Conservation (phyloP, 2,888 invertebrate genomes). For the Hedya salicella region DNA sequence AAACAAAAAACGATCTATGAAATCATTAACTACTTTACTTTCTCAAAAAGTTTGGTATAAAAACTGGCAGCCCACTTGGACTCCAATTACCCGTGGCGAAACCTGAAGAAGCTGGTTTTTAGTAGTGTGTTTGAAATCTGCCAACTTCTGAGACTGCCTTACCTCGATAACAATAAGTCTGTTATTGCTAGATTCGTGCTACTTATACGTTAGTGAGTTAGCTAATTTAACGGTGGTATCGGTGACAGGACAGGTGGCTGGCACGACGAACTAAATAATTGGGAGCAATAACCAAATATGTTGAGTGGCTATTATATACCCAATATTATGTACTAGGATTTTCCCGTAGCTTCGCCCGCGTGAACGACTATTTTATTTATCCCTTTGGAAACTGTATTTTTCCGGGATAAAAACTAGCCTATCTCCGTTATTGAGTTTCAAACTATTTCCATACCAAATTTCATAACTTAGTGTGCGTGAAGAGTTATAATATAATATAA, state of each 20-base stretch:
- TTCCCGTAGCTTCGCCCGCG: too few species aligned
- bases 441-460: too few species aligned
- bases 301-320: too few species aligned
- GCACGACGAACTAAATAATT: conserved; percentile 14
- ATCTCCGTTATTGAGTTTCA: too few species aligned
- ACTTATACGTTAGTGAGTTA: neutral
- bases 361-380: too few species aligned
- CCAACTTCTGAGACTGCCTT: neutral
- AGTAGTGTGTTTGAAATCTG: neutral
- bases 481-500: too few species aligned
- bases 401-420: too few species aligned
- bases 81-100: conserved; percentile 32
- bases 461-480: too few species aligned
- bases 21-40: conserved; percentile 43
- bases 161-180: neutral
- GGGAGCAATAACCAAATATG: too few species aligned
- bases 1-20: conserved; percentile 45
- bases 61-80: conserved; percentile 35
- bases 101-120: conserved; percentile 23
- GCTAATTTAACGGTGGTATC: conserved; percentile 16
- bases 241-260: conserved; percentile 1
- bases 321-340: too few species aligned
- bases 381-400: too few species aligned
- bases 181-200: neutral
- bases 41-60: conserved; percentile 25